Base-by-base conservation (phyloP, 2,113 vertebrate species). In the Otolemur garnettii region DNA sequence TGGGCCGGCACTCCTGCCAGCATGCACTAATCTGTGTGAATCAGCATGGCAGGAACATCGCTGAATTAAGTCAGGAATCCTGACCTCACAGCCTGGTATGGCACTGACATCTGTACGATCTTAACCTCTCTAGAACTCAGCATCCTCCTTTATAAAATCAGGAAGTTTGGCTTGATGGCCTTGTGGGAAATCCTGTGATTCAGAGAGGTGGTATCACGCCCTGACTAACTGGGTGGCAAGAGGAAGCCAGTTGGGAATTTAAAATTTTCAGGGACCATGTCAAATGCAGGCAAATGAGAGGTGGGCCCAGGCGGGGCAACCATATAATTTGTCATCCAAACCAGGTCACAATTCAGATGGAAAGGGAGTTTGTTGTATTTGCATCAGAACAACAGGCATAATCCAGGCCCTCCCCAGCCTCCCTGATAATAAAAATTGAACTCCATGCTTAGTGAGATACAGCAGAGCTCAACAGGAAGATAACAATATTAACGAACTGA, bases 21-120 rank as follows among this genome's bases (percentile, higher is more conserved):
- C 7, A 0, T n/a, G 7, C 1, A 6, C 38, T 14, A 3, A 26
- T 26, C 26, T 30, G 1, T 45, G 11, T 45, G 55, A 17, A 55
- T 33, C 30, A 2, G 22, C 1, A 21, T 45, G 57, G 33, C 26
- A 71, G 78, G 87, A 71, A n/a, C 2, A 28, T 69, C 0, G 0
- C 42, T 22, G 9, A 66, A 33, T 66, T n/a, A 45, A 35, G 42
- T 45, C 26, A 18, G n/a, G 50, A 75, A 30, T 42, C 72, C 2
- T 33, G 22, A 30, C 9, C 14, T 75, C 57, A 22, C 60, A 53
- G 22, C 62, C 55, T 17, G 14, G 3, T 12, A 30, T 8, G 26
- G 74, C 24, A 6, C n/a, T 62, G 50, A n/a, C 4, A 38, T 35
- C 72, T 21, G 7, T 17, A 33, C n/a, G 59, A 77, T 38, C 17